phyloP scores from a whole-genome alignment of 2,888 invertebrate species.

The Ochropleura plecta region DNA sequence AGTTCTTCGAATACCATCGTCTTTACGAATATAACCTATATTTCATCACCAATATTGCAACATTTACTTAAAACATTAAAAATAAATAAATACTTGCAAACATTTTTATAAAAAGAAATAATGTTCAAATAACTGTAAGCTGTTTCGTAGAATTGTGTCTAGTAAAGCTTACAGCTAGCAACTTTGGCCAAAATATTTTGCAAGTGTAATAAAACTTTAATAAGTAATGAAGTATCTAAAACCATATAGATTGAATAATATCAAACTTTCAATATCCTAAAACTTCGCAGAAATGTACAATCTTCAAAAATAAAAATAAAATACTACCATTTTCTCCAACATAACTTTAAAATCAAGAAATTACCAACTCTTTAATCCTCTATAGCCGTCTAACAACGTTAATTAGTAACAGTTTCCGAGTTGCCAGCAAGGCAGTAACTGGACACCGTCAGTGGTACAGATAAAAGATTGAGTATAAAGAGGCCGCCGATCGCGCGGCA shows the following conservation, averaged over 20 bases:
- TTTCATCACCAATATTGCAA: slow-evolving; percentile 11
- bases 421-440: slow-evolving; percentile 78
- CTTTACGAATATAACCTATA: background rate
- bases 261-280: background rate
- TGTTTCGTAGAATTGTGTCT: slow-evolving; percentile 1
- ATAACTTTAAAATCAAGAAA: slow-evolving; percentile 36
- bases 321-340: background rate
- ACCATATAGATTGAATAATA: background rate
- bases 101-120: slow-evolving; percentile 9
- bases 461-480: slow-evolving; percentile 76
- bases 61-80: slow-evolving; percentile 9
- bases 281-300: background rate
- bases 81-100: slow-evolving; percentile 13
- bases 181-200: background rate
- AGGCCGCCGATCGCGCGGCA: slow-evolving; percentile 71
- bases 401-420: slow-evolving; percentile 86
- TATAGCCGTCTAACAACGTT: slow-evolving; percentile 79
- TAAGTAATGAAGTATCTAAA: background rate
- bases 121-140: background rate
- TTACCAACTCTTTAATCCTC: slow-evolving; percentile 55
- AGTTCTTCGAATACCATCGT: background rate
- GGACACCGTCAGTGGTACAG: slow-evolving; percentile 75
- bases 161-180: background rate
- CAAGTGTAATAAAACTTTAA: background rate
- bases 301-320: slow-evolving; percentile 5